Evolutionary conservation across 2,888 invertebrate species (phyloP).

Genomic region (Melitaea athalia): DNA sequence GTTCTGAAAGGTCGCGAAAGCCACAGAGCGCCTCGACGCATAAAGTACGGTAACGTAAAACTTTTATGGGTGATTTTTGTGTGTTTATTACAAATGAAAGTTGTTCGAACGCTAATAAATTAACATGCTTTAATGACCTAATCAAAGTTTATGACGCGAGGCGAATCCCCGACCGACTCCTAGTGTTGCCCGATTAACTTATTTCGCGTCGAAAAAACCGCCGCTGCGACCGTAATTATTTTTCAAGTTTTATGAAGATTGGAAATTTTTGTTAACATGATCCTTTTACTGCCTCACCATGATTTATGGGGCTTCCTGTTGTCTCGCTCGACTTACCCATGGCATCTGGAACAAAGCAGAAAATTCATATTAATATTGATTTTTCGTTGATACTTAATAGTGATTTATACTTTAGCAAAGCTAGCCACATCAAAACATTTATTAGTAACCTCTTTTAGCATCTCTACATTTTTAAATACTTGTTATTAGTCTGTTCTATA

Average conservation of each 20-base stretch:
- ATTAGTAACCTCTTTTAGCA: neutral
- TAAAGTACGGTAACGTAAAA: constrained; percentile 51
- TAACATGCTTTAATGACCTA: constrained; percentile 81
- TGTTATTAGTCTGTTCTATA: too few relatives aligned
- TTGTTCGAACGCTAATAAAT: constrained; percentile 78
- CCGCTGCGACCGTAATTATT: constrained; percentile 67
- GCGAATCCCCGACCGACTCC: constrained; percentile 77
- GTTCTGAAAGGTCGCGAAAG: constrained; percentile 61
- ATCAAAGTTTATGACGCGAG: constrained; percentile 82
- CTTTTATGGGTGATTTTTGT: constrained; percentile 65
- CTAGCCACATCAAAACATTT: neutral
- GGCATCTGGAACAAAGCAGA: constrained; percentile 88
- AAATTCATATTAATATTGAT: constrained; percentile 39
- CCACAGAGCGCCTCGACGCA: constrained; percentile 43
- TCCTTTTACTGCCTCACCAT: constrained; percentile 58
- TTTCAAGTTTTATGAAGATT: constrained; percentile 80
- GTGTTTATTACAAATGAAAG: constrained; percentile 69
- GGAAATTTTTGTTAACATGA: constrained; percentile 74
- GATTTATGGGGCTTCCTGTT: constrained; percentile 73
- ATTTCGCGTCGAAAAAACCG: constrained; percentile 66
- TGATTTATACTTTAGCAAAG: neutral
- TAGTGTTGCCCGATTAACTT: constrained; percentile 81
- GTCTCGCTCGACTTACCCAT: constrained; percentile 85
- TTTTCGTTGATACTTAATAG: neutral
- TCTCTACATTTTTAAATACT: too few relatives aligned